These are phyloP conservation scores for Lacanobia wlatinum DNA, from an alignment of 2,888 invertebrate species.

Conservation along the genomic window DNA sequence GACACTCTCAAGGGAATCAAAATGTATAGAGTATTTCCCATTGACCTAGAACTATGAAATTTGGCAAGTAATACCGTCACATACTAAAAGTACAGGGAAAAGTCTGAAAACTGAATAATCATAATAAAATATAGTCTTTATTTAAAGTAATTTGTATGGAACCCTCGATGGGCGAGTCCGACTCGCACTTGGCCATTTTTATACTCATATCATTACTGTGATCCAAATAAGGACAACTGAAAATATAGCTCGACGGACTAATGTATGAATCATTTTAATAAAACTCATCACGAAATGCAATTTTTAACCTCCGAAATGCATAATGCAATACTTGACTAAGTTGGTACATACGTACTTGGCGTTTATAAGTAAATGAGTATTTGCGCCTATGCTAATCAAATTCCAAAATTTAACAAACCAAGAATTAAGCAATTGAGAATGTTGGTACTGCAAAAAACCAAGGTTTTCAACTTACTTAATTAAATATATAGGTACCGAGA, in stretches of 20 bases:
- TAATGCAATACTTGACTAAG: slow-evolving; percentile 6
- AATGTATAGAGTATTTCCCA: too few relatives aligned
- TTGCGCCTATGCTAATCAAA: slow-evolving; percentile 22
- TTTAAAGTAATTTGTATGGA: too few relatives aligned
- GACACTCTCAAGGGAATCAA: too few relatives aligned
- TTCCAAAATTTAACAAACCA: slow-evolving; percentile 14
- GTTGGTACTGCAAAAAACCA: slow-evolving; percentile 35
- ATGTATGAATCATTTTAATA: not conserved
- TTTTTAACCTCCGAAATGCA: not conserved
- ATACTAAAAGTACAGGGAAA: too few relatives aligned
- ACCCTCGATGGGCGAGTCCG: too few relatives aligned
- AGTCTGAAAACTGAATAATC: too few relatives aligned
- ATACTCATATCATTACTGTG: too few relatives aligned
- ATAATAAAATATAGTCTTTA: too few relatives aligned
- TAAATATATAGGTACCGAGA: slow-evolving; percentile 48
- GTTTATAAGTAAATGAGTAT: not conserved
- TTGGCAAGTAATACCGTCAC: too few relatives aligned
- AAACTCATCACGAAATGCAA: not conserved
- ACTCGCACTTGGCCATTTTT: too few relatives aligned
- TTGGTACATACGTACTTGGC: not conserved
- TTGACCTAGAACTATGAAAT: too few relatives aligned
- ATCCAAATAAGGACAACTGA: not conserved
- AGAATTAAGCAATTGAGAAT: slow-evolving; percentile 24
- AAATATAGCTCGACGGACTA: not conserved
- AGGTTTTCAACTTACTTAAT: slow-evolving; percentile 38